Percentiles rank a stretch among this genome's conserved stretches.
phyloP scores from a whole-genome alignment of 2,797 vertebrate genomes.

The Amphiprion clarkii region DNA sequence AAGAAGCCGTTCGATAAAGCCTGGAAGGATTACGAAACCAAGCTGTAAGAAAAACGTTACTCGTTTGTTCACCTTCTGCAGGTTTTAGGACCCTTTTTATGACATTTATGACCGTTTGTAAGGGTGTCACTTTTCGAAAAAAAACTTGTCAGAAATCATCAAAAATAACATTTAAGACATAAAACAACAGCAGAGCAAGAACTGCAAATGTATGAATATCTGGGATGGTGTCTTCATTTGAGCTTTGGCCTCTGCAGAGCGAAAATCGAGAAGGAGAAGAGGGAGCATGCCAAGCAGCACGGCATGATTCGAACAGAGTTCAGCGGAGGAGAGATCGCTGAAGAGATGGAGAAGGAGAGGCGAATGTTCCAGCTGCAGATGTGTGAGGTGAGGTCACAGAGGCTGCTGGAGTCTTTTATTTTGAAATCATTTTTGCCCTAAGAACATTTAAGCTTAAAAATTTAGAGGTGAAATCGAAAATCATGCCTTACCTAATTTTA shows the following conservation, averaged over 20 bases:
- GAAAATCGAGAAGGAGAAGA: conserved; percentile 98
- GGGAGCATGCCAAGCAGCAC: conserved; percentile 94
- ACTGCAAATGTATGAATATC: too few species aligned
- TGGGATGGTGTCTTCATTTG: not conserved
- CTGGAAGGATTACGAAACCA: conserved; percentile 98
- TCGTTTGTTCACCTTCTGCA: too few species aligned
- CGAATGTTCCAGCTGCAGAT: conserved; percentile 95
- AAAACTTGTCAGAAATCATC: too few species aligned
- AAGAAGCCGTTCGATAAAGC: conserved; percentile 99
- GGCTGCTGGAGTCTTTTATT: not conserved
- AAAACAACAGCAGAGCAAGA: too few species aligned
- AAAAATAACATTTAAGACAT: too few species aligned
- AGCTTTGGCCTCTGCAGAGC: conserved; percentile 60
- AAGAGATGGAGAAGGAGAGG: conserved; percentile 98
- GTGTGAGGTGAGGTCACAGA: conserved; percentile 88
- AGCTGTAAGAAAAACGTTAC: conserved; percentile 88
- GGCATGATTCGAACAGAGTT: conserved; percentile 98
- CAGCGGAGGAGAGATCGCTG: conserved; percentile 96
- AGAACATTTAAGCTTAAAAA: too few species aligned
- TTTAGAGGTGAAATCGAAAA: too few species aligned
- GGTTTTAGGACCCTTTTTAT: too few species aligned
- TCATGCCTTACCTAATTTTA: too few species aligned
- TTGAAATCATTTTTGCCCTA: too few species aligned
- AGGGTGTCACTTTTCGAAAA: too few species aligned
- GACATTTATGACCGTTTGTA: too few species aligned